Conservation (phyloP, 2,888 invertebrate species). For the Sipha maydis region DNA sequence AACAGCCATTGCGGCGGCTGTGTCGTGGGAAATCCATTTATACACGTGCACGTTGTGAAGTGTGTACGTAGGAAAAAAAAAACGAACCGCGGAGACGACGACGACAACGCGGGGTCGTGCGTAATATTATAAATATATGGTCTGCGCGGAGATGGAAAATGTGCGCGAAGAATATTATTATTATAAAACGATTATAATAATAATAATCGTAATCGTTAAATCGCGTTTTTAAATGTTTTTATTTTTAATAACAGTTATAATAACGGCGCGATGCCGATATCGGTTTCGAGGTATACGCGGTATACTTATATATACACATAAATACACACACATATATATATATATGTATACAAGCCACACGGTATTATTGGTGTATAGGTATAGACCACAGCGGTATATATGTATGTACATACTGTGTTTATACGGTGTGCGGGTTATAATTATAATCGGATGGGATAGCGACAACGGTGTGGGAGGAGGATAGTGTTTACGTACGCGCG, state of each 20-base stretch:
- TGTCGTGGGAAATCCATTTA: slow-evolving; percentile 56
- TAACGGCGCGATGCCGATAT: slow-evolving; percentile 39
- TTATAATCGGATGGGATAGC: slow-evolving; percentile 27
- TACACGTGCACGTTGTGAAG: neutral
- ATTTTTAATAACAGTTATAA: slow-evolving; percentile 56
- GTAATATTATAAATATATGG: no score
- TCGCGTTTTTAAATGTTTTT: slow-evolving; percentile 54
- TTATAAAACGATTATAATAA: slow-evolving; percentile 21
- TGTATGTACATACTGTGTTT: neutral
- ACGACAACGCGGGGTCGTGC: neutral
- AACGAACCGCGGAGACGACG: neutral
- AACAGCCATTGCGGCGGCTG: neutral
- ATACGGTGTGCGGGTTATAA: slow-evolving; percentile 48
- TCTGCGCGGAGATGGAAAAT: neutral
- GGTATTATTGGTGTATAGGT: neutral
- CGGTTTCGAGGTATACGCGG: slow-evolving; percentile 16
- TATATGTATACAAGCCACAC: neutral
- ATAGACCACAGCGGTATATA: neutral
- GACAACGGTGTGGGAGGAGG: slow-evolving; percentile 53
- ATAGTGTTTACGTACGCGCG: slow-evolving; percentile 33
- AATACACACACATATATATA: neutral
- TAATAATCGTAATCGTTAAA: slow-evolving; percentile 49
- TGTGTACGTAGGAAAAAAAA: neutral
- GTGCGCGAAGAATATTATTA: slow-evolving; percentile 16
- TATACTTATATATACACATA: neutral